A percentile compares a stretch with the other conserved stretches of the same genome.
Conservation (phyloP, 2,113 vertebrate genomes). For the Gnathonemus echidnorhynchus region DNA sequence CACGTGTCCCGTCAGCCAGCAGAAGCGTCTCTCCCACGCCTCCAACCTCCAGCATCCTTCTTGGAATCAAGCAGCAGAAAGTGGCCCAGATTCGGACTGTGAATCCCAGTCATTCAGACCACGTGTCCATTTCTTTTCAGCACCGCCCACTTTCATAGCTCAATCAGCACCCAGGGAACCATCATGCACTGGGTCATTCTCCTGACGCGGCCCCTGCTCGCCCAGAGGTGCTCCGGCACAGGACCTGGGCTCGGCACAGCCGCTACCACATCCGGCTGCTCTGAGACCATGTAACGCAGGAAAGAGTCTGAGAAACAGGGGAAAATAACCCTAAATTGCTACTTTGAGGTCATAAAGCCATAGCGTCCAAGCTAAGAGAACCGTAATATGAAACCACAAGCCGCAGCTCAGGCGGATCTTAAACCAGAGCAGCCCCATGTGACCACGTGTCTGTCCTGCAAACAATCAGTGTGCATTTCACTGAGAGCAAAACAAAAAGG, state of each 20-base stretch:
- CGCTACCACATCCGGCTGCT: background rate
- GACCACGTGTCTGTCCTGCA: background rate
- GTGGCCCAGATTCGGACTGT: background rate
- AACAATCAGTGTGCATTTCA: background rate
- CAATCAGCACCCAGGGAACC: background rate
- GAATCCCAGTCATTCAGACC: background rate
- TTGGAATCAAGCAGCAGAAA: background rate
- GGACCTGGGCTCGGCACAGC: background rate
- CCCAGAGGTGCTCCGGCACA: background rate
- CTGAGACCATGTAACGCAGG: background rate
- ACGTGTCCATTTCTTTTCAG: background rate
- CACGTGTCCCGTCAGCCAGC: background rate
- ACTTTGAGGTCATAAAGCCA: background rate
- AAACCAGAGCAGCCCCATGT: background rate
- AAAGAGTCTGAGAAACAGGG: background rate
- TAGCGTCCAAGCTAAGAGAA: background rate
- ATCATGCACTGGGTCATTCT: background rate
- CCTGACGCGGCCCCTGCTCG: background rate
- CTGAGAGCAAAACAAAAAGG: background rate
- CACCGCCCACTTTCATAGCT: background rate
- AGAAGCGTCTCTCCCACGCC: background rate
- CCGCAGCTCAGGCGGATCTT: background rate
- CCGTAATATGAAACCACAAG: background rate
- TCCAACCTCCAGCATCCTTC: background rate
- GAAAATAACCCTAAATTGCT: background rate